Evolutionary conservation across 92 coral and sea anemone species (phyloP).

Genomic region (Ricordea florida): DNA sequence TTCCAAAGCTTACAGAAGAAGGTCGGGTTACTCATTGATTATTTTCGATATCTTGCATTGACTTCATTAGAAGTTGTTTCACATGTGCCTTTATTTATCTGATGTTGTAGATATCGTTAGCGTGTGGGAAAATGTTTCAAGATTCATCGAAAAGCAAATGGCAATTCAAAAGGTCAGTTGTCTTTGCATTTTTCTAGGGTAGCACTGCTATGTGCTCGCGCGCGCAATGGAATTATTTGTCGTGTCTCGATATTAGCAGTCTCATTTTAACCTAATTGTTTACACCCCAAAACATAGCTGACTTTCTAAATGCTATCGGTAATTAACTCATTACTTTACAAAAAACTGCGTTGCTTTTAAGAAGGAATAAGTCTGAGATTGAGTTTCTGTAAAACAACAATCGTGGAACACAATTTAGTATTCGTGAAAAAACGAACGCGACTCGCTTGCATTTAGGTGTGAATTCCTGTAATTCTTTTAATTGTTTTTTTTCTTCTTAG

Average conservation of each 20-base stretch:
- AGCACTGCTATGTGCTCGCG: conserved; percentile 14
- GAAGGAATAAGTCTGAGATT: too few relatives aligned
- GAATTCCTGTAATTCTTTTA: too few relatives aligned
- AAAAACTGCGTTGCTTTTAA: too few relatives aligned
- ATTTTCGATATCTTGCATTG: neutral
- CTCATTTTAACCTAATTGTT: neutral
- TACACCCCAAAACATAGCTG: too few relatives aligned
- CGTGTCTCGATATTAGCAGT: neutral
- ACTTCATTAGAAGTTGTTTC: neutral
- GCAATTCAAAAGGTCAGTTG: conserved; percentile 81
- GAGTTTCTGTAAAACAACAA: too few relatives aligned
- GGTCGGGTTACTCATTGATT: conserved; percentile 53
- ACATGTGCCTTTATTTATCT: neutral
- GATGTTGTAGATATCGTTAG: conserved; percentile 80
- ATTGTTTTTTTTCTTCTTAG: conserved; percentile 39
- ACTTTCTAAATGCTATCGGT: too few relatives aligned
- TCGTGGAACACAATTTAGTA: too few relatives aligned
- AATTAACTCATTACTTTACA: too few relatives aligned
- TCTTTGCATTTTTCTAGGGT: neutral
- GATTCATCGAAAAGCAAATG: conserved; percentile 89
- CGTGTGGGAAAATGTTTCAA: conserved; percentile 95
- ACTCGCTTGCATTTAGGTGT: too few relatives aligned
- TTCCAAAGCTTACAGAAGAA: conserved; percentile 95
- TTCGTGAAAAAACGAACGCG: too few relatives aligned
- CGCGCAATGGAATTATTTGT: conserved; percentile 41